Percentiles rank a stretch among this genome's conserved stretches.
phyloP scores from a whole-genome alignment of 1,140 invertebrate genomes.

The Drosophila varians region DNA sequence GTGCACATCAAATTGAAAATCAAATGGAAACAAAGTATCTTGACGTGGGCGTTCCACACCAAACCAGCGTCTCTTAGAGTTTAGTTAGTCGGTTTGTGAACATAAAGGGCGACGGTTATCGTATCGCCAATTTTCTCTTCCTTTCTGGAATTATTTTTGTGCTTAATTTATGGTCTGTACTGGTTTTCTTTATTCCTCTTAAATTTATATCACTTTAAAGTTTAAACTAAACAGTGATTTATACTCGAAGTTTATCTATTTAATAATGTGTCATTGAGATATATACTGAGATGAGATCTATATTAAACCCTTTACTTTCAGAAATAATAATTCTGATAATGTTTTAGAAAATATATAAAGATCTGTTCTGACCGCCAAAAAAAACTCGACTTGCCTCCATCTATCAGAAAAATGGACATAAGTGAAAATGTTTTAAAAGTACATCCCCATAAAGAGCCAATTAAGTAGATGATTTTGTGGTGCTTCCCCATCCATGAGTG shows the following conservation, averaged over 20 bases:
- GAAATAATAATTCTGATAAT: too few species aligned
- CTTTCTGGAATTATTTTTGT: not conserved
- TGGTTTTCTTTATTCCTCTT: too few species aligned
- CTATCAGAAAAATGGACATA: too few species aligned
- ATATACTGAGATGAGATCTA: too few species aligned
- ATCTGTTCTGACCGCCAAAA: too few species aligned
- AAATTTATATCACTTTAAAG: too few species aligned
- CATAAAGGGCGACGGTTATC: constrained; percentile 47
- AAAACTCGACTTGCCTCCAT: too few species aligned
- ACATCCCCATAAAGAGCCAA: not conserved
- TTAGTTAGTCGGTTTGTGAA: constrained; percentile 55
- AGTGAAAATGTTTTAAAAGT: not conserved
- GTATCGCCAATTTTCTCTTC: constrained; percentile 3
- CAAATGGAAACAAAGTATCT: constrained; percentile 38
- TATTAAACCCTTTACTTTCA: too few species aligned
- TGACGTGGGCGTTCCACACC: constrained; percentile 33
- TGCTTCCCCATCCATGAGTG: not conserved
- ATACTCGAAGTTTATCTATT: too few species aligned
- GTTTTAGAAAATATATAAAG: too few species aligned
- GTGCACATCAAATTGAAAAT: constrained; percentile 61
- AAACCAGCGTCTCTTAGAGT: constrained; percentile 13
- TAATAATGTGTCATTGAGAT: not conserved
- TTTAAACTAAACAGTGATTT: too few species aligned
- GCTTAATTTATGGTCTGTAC: constrained; percentile 14
- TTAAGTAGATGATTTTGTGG: too few species aligned